A percentile compares a stretch with the other conserved stretches of the same genome.
Evolutionary conservation across 1,140 invertebrate species (phyloP).

Genomic region (Melanaphis sacchari): DNA sequence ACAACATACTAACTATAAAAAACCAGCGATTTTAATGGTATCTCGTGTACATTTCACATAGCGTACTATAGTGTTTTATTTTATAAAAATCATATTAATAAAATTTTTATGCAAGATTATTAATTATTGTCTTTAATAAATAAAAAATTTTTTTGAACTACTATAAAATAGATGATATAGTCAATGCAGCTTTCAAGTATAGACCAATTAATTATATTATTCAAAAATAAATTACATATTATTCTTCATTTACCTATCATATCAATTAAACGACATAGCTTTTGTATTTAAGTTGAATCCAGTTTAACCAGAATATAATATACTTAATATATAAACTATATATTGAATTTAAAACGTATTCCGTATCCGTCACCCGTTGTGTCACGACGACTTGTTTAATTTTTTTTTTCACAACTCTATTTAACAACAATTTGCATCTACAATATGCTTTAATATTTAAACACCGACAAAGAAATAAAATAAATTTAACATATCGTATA

Average conservation of each 20-base stretch:
- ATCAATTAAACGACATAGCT: neutral
- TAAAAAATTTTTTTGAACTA: neutral
- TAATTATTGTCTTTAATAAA: neutral
- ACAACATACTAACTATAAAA: no score
- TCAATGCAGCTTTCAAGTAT: neutral
- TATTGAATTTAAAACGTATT: neutral
- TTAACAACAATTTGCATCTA: constrained; percentile 25
- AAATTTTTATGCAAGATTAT: neutral
- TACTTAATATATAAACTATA: neutral
- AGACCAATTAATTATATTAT: constrained; percentile 1
- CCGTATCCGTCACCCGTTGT: neutral
- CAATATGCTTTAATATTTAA: constrained; percentile 30
- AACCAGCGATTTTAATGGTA: no score
- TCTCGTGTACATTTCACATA: no score
- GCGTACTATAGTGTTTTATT: no score
- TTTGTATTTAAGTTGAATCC: neutral
- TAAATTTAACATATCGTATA: neutral
- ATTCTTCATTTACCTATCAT: neutral
- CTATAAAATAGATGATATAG: neutral
- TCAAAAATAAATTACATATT: neutral
- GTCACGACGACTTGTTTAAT: neutral
- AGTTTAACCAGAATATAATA: constrained; percentile 6
- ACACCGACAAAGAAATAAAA: constrained; percentile 28
- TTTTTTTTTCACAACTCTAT: constrained; percentile 23
- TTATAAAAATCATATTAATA: no score